Percentiles rank a stretch among this genome's conserved stretches.
Evolutionary conservation across 2,113 vertebrate species (phyloP).

Genomic region (Halichoeres trimaculatus): DNA sequence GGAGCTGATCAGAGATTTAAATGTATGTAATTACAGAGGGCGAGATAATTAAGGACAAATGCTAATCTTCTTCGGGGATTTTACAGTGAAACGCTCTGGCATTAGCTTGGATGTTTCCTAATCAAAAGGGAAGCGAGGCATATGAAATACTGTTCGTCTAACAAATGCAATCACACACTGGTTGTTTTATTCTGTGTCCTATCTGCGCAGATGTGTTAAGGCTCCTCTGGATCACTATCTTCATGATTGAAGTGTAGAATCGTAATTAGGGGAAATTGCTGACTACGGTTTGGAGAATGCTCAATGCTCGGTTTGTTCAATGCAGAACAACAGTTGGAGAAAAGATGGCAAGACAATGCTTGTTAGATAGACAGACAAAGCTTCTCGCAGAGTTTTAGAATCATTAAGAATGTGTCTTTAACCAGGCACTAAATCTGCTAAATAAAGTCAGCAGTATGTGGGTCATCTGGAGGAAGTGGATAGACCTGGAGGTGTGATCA

Average conservation of each 20-base stretch:
- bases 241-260: slow-evolving; percentile 50
- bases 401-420: slow-evolving; percentile 18
- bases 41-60: slow-evolving; percentile 63
- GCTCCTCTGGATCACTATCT: slow-evolving; percentile 61
- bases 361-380: slow-evolving; percentile 25
- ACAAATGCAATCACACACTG: slow-evolving; percentile 54
- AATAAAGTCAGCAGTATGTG: slow-evolving; percentile 38
- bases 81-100: slow-evolving; percentile 53
- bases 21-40: slow-evolving; percentile 69
- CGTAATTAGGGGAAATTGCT: slow-evolving; percentile 69
- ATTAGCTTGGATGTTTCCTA: slow-evolving; percentile 47
- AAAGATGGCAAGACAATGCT: slow-evolving; percentile 22
- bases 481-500: slow-evolving; percentile 52
- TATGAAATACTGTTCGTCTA: slow-evolving; percentile 43
- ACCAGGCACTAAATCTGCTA: slow-evolving; percentile 22
- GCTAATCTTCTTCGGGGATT: slow-evolving; percentile 57
- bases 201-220: slow-evolving; percentile 62
- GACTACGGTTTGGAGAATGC: slow-evolving; percentile 36
- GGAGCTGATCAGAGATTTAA: slow-evolving; percentile 61
- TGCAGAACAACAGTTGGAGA: slow-evolving; percentile 33
- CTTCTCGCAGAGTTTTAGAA: slow-evolving; percentile 1
- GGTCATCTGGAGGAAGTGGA: slow-evolving; percentile 35
- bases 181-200: slow-evolving; percentile 45
- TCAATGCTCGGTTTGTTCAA: neutral
- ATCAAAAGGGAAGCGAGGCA: slow-evolving; percentile 51